phyloP scores from a whole-genome alignment of 2,888 invertebrate species.

The Pachydiplax longipennis region DNA sequence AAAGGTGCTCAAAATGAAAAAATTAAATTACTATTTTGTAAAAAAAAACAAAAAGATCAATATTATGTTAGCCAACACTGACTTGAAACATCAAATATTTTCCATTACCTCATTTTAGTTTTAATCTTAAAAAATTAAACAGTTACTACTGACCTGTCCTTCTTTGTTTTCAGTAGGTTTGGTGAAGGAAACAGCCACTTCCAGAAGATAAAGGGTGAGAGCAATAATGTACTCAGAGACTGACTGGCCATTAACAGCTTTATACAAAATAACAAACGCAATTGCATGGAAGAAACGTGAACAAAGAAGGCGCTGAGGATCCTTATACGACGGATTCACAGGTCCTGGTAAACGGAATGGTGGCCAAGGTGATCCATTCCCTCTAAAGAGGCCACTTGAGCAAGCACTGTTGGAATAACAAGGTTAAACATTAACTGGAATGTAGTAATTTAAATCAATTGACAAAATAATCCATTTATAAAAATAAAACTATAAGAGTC shows the following conservation, averaged over 20 bases:
- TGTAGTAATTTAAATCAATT: background rate
- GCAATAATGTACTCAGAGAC: conserved; percentile 90
- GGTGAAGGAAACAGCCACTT: conserved; percentile 74
- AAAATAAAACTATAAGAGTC: background rate
- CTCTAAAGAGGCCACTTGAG: conserved; percentile 66
- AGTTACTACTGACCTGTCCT: conserved; percentile 30
- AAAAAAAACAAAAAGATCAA: too few relatives aligned
- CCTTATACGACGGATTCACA: conserved; percentile 70
- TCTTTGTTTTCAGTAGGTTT: conserved; percentile 54
- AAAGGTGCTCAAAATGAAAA: too few relatives aligned
- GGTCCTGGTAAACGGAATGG: conserved; percentile 78
- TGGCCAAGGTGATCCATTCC: conserved; percentile 75
- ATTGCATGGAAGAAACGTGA: conserved; percentile 74
- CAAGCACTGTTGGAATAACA: conserved; percentile 62
- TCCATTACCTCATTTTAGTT: too few relatives aligned
- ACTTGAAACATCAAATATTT: too few relatives aligned
- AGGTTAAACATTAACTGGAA: background rate
- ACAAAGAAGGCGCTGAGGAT: conserved; percentile 70
- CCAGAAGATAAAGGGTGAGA: conserved; percentile 83
- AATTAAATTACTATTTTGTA: background rate
- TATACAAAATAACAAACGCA: conserved; percentile 82
- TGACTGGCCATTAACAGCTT: conserved; percentile 76
- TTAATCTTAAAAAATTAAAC: too few relatives aligned
- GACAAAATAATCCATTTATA: background rate
- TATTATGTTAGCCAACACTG: too few relatives aligned